Base-by-base conservation (phyloP, 53 echinoderm and acorn worm genomes). In the Arbacia lixula region DNA sequence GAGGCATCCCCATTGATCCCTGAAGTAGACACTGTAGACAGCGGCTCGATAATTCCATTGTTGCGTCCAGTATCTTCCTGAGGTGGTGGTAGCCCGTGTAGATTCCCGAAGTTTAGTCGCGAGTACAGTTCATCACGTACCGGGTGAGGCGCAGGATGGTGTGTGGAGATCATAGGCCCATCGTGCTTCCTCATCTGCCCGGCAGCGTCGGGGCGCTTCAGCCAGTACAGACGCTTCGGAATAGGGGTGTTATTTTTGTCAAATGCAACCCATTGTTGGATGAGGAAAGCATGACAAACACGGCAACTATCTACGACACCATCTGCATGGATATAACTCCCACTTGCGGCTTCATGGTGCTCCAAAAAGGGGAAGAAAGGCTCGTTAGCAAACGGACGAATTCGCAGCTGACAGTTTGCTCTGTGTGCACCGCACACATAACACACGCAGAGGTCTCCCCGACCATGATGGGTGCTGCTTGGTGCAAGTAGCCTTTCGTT, bases 281-380 rank as follows among this genome's bases (percentile, higher is more conserved):
- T 87, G 12, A 99, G 80, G 63, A 99, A 99, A 28, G 99, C 99
- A 60, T 89, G 89, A 54, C 99, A 99, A 16, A 99, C 99, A 54
- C 89, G 84, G 63, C 99, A 98, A 34, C 90, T 86, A 69, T 92
- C 94, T 25, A 98, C 89, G 36, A 86, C 75, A 39, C 94, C 99
- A 38, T 92, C 94, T 20, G 86, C 56, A 55, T 81, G 90, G 53
- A 98, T 84, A 28, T 54, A 71, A 34, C 84, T 72, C 12, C 94
- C 94, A 50, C 90, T 79, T 20, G 94, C 89, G 21, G 92, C 86
- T 34, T 94, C 92, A 38, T 98, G 99, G 69, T 98, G 94, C 76
- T 98, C 94, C 52, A 98, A 90, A 66, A 99, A 99, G 36, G 94
- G 94, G 78, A 99, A 99, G 86, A 99, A 99, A 37, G 99, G 85